Conservation (phyloP, 2,113 vertebrate species). For the Brachyhypopomus occidentalis region DNA sequence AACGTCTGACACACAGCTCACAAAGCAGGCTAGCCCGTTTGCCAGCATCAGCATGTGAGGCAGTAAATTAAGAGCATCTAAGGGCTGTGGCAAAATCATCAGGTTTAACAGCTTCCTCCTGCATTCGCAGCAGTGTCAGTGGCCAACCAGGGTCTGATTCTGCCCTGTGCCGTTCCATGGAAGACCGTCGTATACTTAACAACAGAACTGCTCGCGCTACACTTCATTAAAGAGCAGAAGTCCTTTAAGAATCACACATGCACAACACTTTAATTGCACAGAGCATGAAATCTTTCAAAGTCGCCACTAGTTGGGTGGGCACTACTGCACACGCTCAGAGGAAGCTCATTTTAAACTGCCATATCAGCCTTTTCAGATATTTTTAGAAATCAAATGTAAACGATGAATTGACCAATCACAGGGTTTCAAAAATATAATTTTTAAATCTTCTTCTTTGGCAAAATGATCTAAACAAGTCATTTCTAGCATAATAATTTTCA, state of each 20-base stretch:
- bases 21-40: slow-evolving; percentile 43
- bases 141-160: slow-evolving; percentile 34
- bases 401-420: too few relatives aligned
- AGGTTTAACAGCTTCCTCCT: slow-evolving; percentile 25
- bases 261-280: background rate
- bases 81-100: slow-evolving; percentile 37
- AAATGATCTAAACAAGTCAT: too few relatives aligned
- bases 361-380: too few relatives aligned
- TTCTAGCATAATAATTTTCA: too few relatives aligned
- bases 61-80: slow-evolving; percentile 52
- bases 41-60: slow-evolving; percentile 39
- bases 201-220: background rate
- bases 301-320: background rate
- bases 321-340: slow-evolving; percentile 4
- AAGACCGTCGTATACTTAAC: slow-evolving; percentile 27
- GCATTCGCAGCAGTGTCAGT: background rate
- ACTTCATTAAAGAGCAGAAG: slow-evolving; percentile 7
- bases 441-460: too few relatives aligned
- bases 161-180: slow-evolving; percentile 11
- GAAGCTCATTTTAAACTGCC: background rate
- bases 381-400: too few relatives aligned
- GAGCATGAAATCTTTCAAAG: background rate
- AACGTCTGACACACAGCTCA: slow-evolving; percentile 28
- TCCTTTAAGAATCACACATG: slow-evolving; percentile 1
- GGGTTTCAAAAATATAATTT: too few relatives aligned